Evolutionary conservation across 1,140 invertebrate genomes (phyloP), one percentile per base, ranked within the genome.

Genomic region (Drosophila funebris): DNA sequence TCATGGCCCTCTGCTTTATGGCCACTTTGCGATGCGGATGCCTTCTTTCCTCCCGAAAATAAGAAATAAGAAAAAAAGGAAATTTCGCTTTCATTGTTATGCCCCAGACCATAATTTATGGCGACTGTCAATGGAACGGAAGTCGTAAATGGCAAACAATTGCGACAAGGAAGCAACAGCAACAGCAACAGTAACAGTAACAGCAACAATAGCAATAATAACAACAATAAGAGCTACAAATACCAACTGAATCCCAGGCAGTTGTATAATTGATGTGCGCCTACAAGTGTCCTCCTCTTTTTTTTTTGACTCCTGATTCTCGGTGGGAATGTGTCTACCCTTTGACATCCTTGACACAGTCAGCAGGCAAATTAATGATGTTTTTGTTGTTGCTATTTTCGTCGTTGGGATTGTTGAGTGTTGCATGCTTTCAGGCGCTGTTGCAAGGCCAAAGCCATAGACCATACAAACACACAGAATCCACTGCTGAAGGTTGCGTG

Each of bases 211-310:
- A 43, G 5, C 41, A 43, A 43, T 11, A 43, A 20, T 7, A 24
- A 6, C 18, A 41, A 14, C 37, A 41, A 41, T n/a, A n/a, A n/a
- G n/a, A n/a, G n/a, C n/a, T n/a, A n/a, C n/a, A n/a, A n/a, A n/a
- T n/a, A n/a, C n/a, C 37, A 39, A 39, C 27, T 61, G 46, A 43
- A 58, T 36, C 6, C 14, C 54, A 37, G 62, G 37, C 78, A 69
- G 50, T 76, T 87, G 58, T 73, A 85, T 87, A 82, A 87, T 87
- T 87, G 74, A 82, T 87, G 78, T 75, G 82, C 29, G 71, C 67
- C 75, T 62, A 48, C 67, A 63, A 63, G 48, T 62, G 54, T 31
- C 56, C 31, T 44, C 20, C 14, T 52, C 22, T 24, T n/a, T 27
- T 18, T 20, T 31, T 46, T 52, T 52, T 8, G 37, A 13, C 29